Conservation (phyloP, 2,797 vertebrate genomes). For the Onychomys leucogaster region DNA sequence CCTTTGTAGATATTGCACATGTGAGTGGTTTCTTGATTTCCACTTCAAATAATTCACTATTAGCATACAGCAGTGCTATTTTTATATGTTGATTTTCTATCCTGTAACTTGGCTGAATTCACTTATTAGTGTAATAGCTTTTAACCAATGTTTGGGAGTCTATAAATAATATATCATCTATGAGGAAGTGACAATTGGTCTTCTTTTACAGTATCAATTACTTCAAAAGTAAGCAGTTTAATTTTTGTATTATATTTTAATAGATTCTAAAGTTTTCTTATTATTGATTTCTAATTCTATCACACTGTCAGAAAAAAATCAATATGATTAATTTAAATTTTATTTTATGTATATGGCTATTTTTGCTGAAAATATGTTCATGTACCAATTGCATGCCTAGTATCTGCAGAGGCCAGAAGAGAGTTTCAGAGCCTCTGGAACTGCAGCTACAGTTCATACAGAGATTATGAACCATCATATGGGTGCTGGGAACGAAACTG, state of each 20-base stretch:
- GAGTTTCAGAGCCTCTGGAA: background rate
- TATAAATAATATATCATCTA: background rate
- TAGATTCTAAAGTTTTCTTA: background rate
- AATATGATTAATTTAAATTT: background rate
- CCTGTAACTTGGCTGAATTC: background rate
- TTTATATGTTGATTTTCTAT: background rate
- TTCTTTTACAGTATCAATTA: background rate
- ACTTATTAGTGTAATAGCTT: background rate
- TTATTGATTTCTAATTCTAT: background rate
- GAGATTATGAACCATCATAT: background rate
- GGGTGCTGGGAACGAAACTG: background rate
- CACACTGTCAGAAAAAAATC: background rate
- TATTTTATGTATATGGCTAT: background rate
- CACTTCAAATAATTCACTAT: background rate
- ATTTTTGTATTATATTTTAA: background rate
- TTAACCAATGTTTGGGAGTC: background rate
- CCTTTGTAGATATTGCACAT: background rate
- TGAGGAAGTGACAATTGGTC: background rate
- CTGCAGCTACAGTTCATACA: background rate
- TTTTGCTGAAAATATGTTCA: background rate
- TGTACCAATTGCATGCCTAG: background rate
- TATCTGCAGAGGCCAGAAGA: background rate
- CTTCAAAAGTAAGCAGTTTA: background rate
- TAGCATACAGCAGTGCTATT: background rate
- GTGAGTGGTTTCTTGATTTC: background rate